Evolutionary conservation across 2,888 invertebrate species (phyloP), one percentile per base, ranked within the genome.

Genomic region (Acheta domesticus): DNA sequence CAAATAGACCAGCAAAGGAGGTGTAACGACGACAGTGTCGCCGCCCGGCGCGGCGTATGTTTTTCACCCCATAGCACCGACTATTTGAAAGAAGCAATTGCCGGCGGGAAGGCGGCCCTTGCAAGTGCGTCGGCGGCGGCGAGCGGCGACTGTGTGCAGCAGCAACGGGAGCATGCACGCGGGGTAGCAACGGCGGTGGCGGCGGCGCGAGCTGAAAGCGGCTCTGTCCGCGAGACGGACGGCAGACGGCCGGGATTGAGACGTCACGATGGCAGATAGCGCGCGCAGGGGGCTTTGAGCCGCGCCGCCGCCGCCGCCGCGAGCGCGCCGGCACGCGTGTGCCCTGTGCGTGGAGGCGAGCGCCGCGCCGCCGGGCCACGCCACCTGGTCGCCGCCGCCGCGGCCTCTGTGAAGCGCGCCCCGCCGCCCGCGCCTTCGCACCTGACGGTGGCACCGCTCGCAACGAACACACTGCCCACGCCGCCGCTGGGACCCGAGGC

Each of bases 191-290:
- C 36, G 23, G 23, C 23, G 16, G 3, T 8, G 16, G 16, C 62
- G n/a, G 16, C 62, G 62, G 16, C 62, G 62, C 62, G n/a, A 19
- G 16, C 62, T 62, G 62, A 62, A 62, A 62, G 62, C 62, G 16
- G 62, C 62, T 19, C 62, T 62, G 62, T 62, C 16, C n/a, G 62
- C 36, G 62, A 19, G 62, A 62, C 62, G 62, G 62, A 62, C 62
- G 62, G 62, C 62, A 62, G 14, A 62, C n/a, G n/a, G 62, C 62
- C 16, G 62, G 62, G 62, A 62, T 62, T 62, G 62, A 62, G 62
- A 62, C 62, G 62, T 62, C 62, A 62, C 62, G 62, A 62, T 62
- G 62, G 62, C 62, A 62, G 62, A 62, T 62, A 62, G 62, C 62
- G 62, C 62, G 62, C 62, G 62, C 62, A n/a, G 62, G 16, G 62